phyloP scores from a whole-genome alignment of 2,113 vertebrate species.

The Rynchops niger region DNA sequence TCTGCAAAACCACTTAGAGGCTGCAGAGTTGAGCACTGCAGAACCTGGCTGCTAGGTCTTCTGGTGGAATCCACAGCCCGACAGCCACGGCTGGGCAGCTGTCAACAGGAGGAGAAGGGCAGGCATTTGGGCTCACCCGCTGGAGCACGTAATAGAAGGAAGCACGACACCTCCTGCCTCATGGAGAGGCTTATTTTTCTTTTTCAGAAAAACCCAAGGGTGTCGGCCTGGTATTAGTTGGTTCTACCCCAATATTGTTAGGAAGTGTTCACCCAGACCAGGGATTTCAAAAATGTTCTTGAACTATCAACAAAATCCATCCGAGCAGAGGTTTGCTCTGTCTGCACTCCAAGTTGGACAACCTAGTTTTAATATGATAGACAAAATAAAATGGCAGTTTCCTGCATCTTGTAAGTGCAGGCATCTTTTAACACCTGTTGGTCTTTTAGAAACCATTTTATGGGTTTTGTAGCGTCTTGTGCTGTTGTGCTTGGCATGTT shows the following conservation, averaged over 20 bases:
- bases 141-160: not conserved
- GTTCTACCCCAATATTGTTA: rapidly evolving
- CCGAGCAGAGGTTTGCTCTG: not conserved
- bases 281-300: not conserved
- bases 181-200: not conserved
- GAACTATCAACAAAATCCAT: not conserved
- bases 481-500: not conserved
- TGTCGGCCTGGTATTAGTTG: not conserved
- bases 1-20: not conserved
- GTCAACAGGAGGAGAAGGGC: not conserved
- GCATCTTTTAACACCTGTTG: not conserved
- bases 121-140: not conserved
- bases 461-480: not conserved
- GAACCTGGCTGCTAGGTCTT: not conserved
- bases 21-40: not conserved
- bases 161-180: not conserved
- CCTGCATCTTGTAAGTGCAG: not conserved
- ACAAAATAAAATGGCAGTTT: not conserved
- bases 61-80: not conserved
- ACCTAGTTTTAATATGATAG: not conserved
- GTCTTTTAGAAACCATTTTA: not conserved
- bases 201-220: not conserved
- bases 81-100: not conserved
- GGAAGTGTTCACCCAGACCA: not conserved
- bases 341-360: not conserved